Base-by-base conservation (phyloP, 2,888 invertebrate genomes). In the Chymomyza procnemis region DNA sequence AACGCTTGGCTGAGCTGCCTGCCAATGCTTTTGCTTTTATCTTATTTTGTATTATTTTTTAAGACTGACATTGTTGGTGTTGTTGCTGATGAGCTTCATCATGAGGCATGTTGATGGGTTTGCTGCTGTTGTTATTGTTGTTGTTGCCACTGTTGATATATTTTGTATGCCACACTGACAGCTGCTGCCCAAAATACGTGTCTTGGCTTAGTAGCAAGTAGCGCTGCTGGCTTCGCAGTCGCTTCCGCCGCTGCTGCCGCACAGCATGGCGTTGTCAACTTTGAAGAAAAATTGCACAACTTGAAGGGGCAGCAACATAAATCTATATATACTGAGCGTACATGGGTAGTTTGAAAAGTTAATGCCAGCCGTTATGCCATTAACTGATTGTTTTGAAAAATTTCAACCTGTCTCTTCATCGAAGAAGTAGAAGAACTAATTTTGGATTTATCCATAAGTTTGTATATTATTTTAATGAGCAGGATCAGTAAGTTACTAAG, bases 201-300 rank as follows among this genome's bases (percentile, higher is more conserved):
- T 80, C 70, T 71, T 73, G 83, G 80, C 83, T 82, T 81, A 82
- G 83, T 69, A 61, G 26, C 26, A 26, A 26, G n/a, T n/a, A n/a
- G 26, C 26, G 5, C 26, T 26, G 61, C 62, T 69, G 57, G 54
- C 61, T 61, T 59, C 50, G 47, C 34, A 41, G 34, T 41, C 9
- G 34, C 34, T 41, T 8, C 34, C 34, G 52, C 48, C 57, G 26
- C 64, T n/a, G n/a, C n/a, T n/a, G n/a, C n/a, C n/a, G n/a, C 73
- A 64, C 26, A 26, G 26, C 73, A 61, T 73, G 73, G 54, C 22
- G 21, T 73, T 73, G 72, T 80, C 79, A 82, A 82, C 78, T 76
- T 73, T 54, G 61, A 80, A 81, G 81, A 81, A 78, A 83, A 54
- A 80, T 81, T 73, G 81, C 79, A 77, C 77, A 80, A 78, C 75